Base-by-base conservation (phyloP, 2,113 vertebrate species). In the Heptranchias perlo region DNA sequence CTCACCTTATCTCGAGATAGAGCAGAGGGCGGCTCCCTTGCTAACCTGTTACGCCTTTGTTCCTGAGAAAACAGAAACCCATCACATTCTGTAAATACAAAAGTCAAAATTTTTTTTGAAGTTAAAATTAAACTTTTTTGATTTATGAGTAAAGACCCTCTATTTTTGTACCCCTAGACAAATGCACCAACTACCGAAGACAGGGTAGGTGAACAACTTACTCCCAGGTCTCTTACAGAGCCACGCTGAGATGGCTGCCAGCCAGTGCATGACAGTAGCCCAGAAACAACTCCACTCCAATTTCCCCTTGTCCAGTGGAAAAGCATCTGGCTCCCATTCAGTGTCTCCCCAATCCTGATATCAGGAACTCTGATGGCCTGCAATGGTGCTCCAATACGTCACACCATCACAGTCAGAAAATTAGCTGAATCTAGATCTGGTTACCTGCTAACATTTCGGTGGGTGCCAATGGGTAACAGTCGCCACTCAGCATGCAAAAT, bases 1-100 rank as follows among this genome's bases (percentile, higher is more conserved):
- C 84, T 96, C 98, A 99, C 99, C 98, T 99, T 99, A 96, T 99
- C 99, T 97, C 99, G 98, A 96, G 98, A 97, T 64, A 98, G 98
- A 73, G 98, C 96, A 67, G 98, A 97, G 91, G 99, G 98, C 54
- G 99, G 96, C 95, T 99, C 99, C 97, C 99, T 98, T 97, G 99
- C 98, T 97, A 98, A 96, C 96, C 98, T 98, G 97, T 98, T 99
- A 96, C 99, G 98, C 96, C 99, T 98, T 96, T 99, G 99, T 96
- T 99, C 99, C 99, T 99, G 97, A 96, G 97, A 97, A 97, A 96
- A 65, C 21, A 49, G 39, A 94, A 69, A 95, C 39, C 58, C 52
- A 35, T 49, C 39, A 28, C 13, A 52, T 52, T 95, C 23, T 69
- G 93, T 95, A 52, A 95, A 49, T 23, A 93, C 6, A 93, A 62